Conservation (phyloP, 2,113 vertebrate genomes). For the human (Homo sapiens) region GRCh38 chr5:173216001-173216500, state of each 20-base stretch:
- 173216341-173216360: not conserved
- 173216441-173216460: too few species aligned
- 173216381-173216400: too few species aligned
- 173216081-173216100: not conserved
- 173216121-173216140: not conserved
- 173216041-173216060: not conserved
- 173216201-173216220: not conserved
- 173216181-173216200: too few species aligned
- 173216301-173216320: not conserved
- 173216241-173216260: too few species aligned
- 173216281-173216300: too few species aligned
- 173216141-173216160: too few species aligned
- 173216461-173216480: too few species aligned
- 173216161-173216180: too few species aligned
- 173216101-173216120: not conserved
- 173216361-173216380: not conserved
- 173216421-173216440: too few species aligned
- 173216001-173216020: not conserved
- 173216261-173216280: too few species aligned
- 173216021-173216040: not conserved
- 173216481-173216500: too few species aligned
- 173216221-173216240: not conserved
- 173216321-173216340: not conserved
- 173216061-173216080: not conserved
- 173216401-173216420: too few species aligned